Evolutionary conservation across 2,113 vertebrate genomes (phyloP).

Genomic region (rat (Rattus norvegicus)): DNA sequence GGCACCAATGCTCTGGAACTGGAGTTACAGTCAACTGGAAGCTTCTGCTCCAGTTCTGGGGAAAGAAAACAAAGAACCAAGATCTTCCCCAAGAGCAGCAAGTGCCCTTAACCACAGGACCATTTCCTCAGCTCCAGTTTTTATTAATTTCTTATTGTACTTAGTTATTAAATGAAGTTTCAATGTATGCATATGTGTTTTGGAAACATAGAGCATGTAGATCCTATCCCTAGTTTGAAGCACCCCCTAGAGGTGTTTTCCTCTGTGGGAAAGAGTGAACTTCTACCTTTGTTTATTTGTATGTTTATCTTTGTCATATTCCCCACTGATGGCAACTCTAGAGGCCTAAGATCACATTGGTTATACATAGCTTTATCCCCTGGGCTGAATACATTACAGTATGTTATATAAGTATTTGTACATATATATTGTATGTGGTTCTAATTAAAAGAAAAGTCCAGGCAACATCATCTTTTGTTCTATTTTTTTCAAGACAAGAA

Average conservation of each 20-base stretch:
- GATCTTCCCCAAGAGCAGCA: neutral
- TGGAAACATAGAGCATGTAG: neutral
- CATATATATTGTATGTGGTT: neutral
- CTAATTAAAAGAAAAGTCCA: slow-evolving; percentile 32
- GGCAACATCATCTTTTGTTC: neutral
- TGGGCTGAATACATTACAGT: neutral
- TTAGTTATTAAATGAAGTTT: neutral
- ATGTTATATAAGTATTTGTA: neutral
- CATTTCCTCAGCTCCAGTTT: neutral
- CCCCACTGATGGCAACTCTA: neutral
- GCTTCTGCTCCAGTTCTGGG: neutral
- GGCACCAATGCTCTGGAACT: neutral
- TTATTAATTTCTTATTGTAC: neutral
- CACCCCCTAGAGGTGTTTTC: too few relatives aligned
- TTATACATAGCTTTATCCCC: neutral
- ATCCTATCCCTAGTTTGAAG: neutral
- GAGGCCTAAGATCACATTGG: neutral
- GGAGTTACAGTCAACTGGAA: neutral
- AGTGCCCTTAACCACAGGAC: neutral
- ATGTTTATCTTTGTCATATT: neutral
- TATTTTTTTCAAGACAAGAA: neutral
- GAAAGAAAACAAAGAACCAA: neutral
- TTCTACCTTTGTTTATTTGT: neutral
- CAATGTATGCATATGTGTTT: neutral
- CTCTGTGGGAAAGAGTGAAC: neutral